Evolutionary conservation across 1,140 invertebrate genomes (phyloP), one percentile per base, ranked within the genome.

Genomic region (Lordiphosa stackelbergi): DNA sequence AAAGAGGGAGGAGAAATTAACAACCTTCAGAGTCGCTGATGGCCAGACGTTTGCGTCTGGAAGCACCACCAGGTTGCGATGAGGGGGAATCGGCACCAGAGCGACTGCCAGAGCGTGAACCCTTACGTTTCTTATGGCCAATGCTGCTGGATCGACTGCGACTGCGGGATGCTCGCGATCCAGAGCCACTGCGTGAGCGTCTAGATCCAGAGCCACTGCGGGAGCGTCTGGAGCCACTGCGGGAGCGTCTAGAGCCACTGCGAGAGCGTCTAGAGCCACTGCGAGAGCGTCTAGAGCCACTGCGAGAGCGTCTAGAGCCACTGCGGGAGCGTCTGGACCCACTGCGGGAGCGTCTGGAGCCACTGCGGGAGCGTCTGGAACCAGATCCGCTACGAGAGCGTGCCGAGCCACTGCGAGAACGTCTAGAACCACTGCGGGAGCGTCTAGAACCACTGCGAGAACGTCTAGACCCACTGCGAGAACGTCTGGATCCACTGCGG

Each of bases 21-120:
- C 16, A 46, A 69, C 90, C 90, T 56, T 92, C 91, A 0, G 90
- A 91, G 58, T 92, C 91, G 1, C 90, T 91, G 13, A 90, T 66
- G 40, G 89, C 73, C 11, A 85, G 75, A 49, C 89, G 85, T 75
- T 90, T 90, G 68, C 73, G 73, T n/a, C 63, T 59, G 5, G 47
- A 9, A 8, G 28, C 2, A 1, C 5, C 28, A 4, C 11, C 54
- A 13, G 41, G 47, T n/a, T 48, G 52, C 5, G 61, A 59, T 3
- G 9, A 24, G 1, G 41, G 42, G 1, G 87, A 89, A 2, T 72
- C 62, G 3, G 88, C 88, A n/a, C 75, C 66, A 0, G 89, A 89
- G 10, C 85, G 55, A 31, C 88, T 89, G 22, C 85, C 79, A 13
- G 70, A 71, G 8, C 87, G 89, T 53, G 70, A 78, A 10, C 85